phyloP scores from a whole-genome alignment of 2,888 invertebrate species.

The Drosophila seclusa region DNA sequence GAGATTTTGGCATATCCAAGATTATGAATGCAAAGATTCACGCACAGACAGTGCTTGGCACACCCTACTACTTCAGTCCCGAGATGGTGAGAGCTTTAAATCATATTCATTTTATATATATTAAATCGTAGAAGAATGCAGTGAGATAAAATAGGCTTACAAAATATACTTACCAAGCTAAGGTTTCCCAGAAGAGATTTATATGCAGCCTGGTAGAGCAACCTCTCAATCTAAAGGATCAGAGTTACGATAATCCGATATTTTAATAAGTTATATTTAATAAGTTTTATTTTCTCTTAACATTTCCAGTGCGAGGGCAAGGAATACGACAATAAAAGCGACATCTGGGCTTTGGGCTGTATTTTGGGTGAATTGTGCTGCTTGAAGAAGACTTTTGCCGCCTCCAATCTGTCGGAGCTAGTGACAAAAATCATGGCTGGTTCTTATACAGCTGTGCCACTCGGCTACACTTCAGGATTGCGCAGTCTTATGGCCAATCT shows the following conservation, averaged over 20 bases:
- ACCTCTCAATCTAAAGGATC: neutral
- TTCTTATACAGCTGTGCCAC: slow-evolving; percentile 88
- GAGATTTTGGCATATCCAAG: slow-evolving; percentile 92
- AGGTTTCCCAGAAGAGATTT: neutral
- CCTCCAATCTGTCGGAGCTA: slow-evolving; percentile 89
- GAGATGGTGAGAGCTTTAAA: slow-evolving; percentile 86
- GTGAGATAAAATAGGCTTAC: neutral
- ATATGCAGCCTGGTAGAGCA: neutral
- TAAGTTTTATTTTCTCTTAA: neutral
- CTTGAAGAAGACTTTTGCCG: slow-evolving; percentile 90
- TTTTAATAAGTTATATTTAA: neutral
- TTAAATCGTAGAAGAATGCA: neutral
- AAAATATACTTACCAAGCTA: neutral
- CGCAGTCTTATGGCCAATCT: slow-evolving; percentile 88
- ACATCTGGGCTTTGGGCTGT: slow-evolving; percentile 92
- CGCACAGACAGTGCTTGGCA: slow-evolving; percentile 90
- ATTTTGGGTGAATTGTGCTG: slow-evolving; percentile 91
- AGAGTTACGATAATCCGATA: neutral
- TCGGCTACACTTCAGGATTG: slow-evolving; percentile 88
- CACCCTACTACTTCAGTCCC: slow-evolving; percentile 90
- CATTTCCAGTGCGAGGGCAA: slow-evolving; percentile 89
- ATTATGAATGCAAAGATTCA: slow-evolving; percentile 89
- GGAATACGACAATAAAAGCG: slow-evolving; percentile 91
- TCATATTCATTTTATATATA: neutral
- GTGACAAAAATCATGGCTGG: slow-evolving; percentile 91